phyloP scores from a whole-genome alignment of 2,797 vertebrate genomes.

The Scarus forsteni region DNA sequence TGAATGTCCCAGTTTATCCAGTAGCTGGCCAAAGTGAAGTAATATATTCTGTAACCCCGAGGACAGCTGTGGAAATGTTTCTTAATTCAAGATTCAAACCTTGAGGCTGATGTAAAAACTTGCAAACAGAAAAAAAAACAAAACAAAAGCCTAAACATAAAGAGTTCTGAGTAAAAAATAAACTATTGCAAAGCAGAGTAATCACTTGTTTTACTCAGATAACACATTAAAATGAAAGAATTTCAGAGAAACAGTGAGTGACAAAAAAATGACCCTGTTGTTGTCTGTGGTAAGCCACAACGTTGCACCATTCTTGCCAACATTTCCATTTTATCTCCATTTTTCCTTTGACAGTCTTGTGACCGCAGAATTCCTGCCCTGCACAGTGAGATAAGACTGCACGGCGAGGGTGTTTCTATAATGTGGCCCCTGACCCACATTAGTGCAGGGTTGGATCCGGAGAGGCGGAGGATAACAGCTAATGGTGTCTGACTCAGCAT shows the following conservation, averaged over 20 bases:
- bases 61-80: too few relatives aligned
- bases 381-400: constrained; percentile 50
- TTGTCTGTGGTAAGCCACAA: not conserved
- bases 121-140: too few relatives aligned
- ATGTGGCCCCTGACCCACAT: constrained; percentile 72
- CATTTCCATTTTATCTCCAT: constrained; percentile 16
- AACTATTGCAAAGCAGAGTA: too few relatives aligned
- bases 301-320: not conserved
- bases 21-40: too few relatives aligned
- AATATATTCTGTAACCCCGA: too few relatives aligned
- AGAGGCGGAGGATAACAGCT: constrained; percentile 65
- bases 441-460: constrained; percentile 65
- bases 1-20: too few relatives aligned
- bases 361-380: constrained; percentile 34
- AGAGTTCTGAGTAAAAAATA: too few relatives aligned
- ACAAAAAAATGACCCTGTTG: not conserved
- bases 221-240: too few relatives aligned
- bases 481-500: constrained; percentile 76
- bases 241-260: not conserved
- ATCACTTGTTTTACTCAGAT: too few relatives aligned
- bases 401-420: constrained; percentile 60
- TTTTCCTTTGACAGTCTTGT: constrained; percentile 8
- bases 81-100: too few relatives aligned
- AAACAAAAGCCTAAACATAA: too few relatives aligned
- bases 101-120: too few relatives aligned